Evolutionary conservation across 2,888 invertebrate genomes (phyloP), one percentile per base, ranked within the genome.

Genomic region (Anthoptus insignis): DNA sequence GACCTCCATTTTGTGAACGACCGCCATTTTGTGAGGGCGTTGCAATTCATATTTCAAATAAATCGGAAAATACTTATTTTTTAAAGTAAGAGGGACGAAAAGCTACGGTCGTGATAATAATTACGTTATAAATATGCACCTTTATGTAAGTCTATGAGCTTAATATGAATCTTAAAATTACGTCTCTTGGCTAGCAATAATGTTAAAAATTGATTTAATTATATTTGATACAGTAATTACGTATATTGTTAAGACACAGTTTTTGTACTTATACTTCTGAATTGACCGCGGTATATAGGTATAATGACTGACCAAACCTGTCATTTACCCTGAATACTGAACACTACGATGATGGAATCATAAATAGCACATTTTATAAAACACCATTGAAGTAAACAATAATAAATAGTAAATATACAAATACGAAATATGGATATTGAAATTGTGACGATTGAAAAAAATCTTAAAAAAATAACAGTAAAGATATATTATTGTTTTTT

Each of bases 221-320:
- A 58, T 32, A 50, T 61, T 50, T 70, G 67, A 61, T 70, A 50
- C 42, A 63, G 69, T 63, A 65, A 69, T 70, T 69, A 71, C 80
- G 79, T 82, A 79, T 74, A 72, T 56, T 69, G 52, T 60, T 77
- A 86, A 86, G 86, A 86, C 86, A 86, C 86, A 72, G 73, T 72
- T 70, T 84, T 86, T 86, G 86, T 86, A 86, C 86, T 86, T 74
- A 68, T 50, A 68, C 64, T 19, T 57, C 70, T 59, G 66, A 65
- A 65, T 68, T 72, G 59, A 68, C 66, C 42, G 63, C 52, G 13
- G 61, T n/a, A 42, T 57, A 42, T 39, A 45, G 21, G 32, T 19
- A 42, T 24, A n/a, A n/a, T n/a, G n/a, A n/a, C n/a, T n/a, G n/a
- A n/a, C n/a, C n/a, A n/a, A n/a, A n/a, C n/a, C n/a, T n/a, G n/a